Conservation (phyloP, 2,113 vertebrate genomes). For the Melanostigma gelatinosum region DNA sequence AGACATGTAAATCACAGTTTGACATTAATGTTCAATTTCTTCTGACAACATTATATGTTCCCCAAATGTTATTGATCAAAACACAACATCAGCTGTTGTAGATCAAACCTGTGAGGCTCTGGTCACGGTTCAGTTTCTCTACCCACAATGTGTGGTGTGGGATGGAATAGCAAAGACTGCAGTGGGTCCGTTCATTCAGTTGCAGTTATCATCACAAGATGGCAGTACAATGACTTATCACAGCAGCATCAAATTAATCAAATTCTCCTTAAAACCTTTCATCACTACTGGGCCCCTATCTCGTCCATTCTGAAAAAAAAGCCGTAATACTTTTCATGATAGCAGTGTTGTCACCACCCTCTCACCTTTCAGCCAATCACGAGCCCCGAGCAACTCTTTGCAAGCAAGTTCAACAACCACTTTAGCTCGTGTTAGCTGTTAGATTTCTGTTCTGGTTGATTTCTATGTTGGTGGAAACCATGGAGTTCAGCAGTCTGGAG, state of each 20-base stretch:
- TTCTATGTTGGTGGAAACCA: too few species aligned
- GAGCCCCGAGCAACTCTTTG: background rate
- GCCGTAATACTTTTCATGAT: background rate
- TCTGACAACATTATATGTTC: background rate
- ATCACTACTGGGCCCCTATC: background rate
- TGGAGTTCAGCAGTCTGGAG: background rate
- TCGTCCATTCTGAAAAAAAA: background rate
- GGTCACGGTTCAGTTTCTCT: too few species aligned
- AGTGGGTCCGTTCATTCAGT: too few species aligned
- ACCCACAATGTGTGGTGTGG: too few species aligned
- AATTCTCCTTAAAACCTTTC: slow-evolving; percentile 7
- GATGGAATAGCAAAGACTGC: too few species aligned
- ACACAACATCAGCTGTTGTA: too few species aligned
- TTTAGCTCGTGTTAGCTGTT: background rate
- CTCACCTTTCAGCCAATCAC: background rate
- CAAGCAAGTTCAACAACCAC: background rate
- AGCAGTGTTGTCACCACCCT: background rate
- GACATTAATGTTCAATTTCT: background rate
- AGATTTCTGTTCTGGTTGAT: too few species aligned
- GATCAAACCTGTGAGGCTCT: too few species aligned
- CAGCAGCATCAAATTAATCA: background rate
- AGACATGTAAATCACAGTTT: background rate
- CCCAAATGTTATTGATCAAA: too few species aligned
- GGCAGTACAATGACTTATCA: too few species aligned
- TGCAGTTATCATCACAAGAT: too few species aligned